These are phyloP conservation scores for Zaprionus davidi DNA, from an alignment of 1,140 invertebrate genomes.

Conservation along the genomic window DNA sequence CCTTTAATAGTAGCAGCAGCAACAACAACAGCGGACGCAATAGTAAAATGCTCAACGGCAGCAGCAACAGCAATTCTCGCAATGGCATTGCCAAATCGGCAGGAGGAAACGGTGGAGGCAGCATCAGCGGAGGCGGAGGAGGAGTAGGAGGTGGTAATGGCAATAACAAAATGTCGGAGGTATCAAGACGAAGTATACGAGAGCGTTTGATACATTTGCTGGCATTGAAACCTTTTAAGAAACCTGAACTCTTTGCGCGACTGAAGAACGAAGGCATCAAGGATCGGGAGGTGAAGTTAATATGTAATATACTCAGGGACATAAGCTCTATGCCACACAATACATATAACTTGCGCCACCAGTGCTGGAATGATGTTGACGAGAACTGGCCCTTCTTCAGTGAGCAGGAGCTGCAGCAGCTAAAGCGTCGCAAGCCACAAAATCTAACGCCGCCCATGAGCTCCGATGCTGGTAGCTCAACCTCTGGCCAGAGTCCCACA, in stretches of 20 bases:
- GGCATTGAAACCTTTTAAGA: constrained; percentile 96
- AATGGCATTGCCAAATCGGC: constrained; percentile 64
- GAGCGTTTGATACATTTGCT: constrained; percentile 96
- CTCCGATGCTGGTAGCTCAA: constrained; percentile 88
- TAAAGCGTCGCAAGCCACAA: constrained; percentile 95
- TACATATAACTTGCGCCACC: constrained; percentile 92
- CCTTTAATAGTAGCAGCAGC: constrained; percentile 1
- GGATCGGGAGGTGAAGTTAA: constrained; percentile 91
- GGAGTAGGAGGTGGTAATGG: constrained; percentile 19
- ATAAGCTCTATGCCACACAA: constrained; percentile 92
- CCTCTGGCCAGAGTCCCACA: constrained; percentile 88
- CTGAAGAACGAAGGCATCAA: constrained; percentile 93
- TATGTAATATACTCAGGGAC: constrained; percentile 91
- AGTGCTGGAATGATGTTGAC: constrained; percentile 96
- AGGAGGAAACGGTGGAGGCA: constrained; percentile 6
- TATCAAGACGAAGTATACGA: constrained; percentile 77
- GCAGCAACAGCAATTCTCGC: constrained; percentile 44
- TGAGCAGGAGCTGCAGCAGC: constrained; percentile 93
- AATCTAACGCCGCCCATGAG: constrained; percentile 94
- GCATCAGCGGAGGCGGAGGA: not conserved
- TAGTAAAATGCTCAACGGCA: constrained; percentile 62
- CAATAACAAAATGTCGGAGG: constrained; percentile 71
- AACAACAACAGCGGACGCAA: constrained; percentile 54
- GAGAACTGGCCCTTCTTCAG: constrained; percentile 97
- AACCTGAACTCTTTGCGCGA: constrained; percentile 93